phyloP scores from a whole-genome alignment of 2,888 invertebrate species.

The Argyra leucocephala region DNA sequence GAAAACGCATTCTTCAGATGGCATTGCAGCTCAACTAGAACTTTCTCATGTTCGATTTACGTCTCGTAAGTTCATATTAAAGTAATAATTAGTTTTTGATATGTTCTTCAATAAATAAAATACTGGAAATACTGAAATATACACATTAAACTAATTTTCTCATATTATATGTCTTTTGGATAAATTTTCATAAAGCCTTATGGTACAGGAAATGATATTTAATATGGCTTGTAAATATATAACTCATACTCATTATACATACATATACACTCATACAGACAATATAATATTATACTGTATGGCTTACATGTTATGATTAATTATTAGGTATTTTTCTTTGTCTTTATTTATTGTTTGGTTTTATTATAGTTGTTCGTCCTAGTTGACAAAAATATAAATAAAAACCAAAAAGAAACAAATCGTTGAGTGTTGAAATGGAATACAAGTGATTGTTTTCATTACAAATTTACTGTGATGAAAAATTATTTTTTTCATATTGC shows the following conservation, averaged over 20 bases:
- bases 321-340: background rate
- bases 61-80: no score
- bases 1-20: no score
- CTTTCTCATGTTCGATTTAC: no score
- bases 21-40: no score
- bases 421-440: background rate
- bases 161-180: background rate
- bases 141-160: no score
- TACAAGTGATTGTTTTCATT: background rate
- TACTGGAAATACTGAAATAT: no score
- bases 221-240: background rate
- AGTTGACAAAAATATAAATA: background rate
- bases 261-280: background rate
- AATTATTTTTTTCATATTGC: no score
- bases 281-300: background rate
- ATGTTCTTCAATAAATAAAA: no score
- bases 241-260: no score
- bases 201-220: background rate
- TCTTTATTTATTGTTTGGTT: background rate
- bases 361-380: background rate
- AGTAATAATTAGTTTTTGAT: no score
- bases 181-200: background rate
- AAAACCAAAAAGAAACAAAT: background rate
- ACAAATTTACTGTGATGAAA: no score
- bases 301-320: conserved; percentile 3